Base-by-base conservation (phyloP, 1,140 invertebrate species). In the Cecropterus lyciades region DNA sequence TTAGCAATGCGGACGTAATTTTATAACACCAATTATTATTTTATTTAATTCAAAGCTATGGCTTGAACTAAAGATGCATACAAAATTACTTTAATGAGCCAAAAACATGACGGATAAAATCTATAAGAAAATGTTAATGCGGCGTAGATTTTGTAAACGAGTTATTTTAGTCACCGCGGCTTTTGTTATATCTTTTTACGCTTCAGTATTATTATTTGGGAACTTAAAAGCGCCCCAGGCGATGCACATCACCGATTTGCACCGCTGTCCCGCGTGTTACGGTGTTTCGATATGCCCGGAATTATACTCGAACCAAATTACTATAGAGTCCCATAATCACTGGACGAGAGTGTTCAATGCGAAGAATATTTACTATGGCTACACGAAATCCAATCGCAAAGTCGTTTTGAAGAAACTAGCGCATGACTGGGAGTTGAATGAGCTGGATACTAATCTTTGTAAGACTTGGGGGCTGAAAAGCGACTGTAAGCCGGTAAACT, bases 311-410 rank as follows among this genome's bases (percentile, higher is more conserved):
- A 84, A 84, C 55, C 84, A 89, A 70, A 87, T 91, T 37, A 62
- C 53, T 0, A 56, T 89, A 11, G 81, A 83, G 57, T 57, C 68
- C 1, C 42, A 77, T 6, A 64, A 43, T 7, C 69, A 80, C 11
- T 89, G 80, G 82, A 70, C 75, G 0, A 79, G 56, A 56, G 71
- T 87, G 13, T 89, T 91, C 49, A 91, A 91, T 59, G 82, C 80
- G 1, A 91, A 89, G 65, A 91, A 91, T 37, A 81, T 91, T 51
- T 90, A 79, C 46, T 82, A 90, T 16, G 89, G 87, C 0, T 84
- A 75, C 45, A 91, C 89, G 20, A 90, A 82, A 63, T 84, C 82
- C 0, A 83, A 85, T 43, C 62, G 83, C 20, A 69, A 69, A 55
- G 80, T 91, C 13, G 69, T 91, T 51, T 53, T 91, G 37, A 91